A percentile compares a stretch with the other conserved stretches of the same genome.
These are phyloP conservation scores for Xanthorhoe designata DNA, from an alignment of 2,888 invertebrate genomes.

Conservation along the genomic window DNA sequence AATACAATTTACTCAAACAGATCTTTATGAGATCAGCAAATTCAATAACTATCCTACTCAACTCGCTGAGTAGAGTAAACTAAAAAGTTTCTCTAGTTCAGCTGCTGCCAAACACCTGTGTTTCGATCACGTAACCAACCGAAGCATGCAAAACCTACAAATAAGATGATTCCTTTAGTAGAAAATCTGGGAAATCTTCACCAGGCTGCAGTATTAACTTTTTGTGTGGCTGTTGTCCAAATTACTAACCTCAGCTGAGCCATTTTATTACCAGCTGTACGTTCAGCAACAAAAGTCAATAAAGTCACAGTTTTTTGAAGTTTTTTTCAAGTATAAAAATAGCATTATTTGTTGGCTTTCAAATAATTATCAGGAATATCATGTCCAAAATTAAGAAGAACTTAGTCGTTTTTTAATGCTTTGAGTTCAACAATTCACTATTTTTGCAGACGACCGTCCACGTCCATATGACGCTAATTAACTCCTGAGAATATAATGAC, in stretches of 20 bases:
- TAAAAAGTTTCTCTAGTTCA: constrained; percentile 56
- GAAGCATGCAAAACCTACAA: constrained; percentile 40
- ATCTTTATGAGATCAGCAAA: constrained; percentile 44
- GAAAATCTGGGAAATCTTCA: constrained; percentile 14
- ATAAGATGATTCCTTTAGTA: constrained; percentile 32
- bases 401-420: too few relatives aligned
- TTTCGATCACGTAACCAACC: constrained; percentile 52
- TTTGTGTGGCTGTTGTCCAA: constrained; percentile 29
- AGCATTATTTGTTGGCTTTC: too few relatives aligned
- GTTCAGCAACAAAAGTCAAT: not conserved
- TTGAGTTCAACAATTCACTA: not conserved
- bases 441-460: not conserved
- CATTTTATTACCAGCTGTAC: constrained; percentile 1
- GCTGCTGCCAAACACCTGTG: constrained; percentile 68
- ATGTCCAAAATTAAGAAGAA: too few relatives aligned
- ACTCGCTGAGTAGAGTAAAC: constrained; percentile 63
- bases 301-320: not conserved
- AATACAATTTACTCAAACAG: constrained; percentile 25
- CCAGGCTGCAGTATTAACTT: constrained; percentile 16
- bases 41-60: constrained; percentile 57
- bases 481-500: not conserved
- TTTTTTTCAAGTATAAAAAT: not conserved
- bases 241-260: constrained; percentile 15
- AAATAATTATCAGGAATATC: too few relatives aligned
- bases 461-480: not conserved